phyloP scores from a whole-genome alignment of 2,888 invertebrate species.

The Neuroscelio doddi region DNA sequence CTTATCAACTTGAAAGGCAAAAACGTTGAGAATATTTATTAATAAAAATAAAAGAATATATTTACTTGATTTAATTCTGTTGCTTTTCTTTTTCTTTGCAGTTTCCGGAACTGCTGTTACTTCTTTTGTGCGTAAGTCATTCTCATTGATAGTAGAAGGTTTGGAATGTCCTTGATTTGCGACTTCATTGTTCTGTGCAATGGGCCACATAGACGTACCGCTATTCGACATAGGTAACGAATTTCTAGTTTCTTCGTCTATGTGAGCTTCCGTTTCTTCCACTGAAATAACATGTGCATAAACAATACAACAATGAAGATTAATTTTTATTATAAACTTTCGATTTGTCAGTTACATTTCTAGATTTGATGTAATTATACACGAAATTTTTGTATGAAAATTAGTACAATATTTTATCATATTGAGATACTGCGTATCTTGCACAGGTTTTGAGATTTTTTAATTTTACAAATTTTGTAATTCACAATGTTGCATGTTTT shows the following conservation, averaged over 20 bases:
- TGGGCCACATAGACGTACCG: slow-evolving; percentile 60
- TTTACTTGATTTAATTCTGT: slow-evolving; percentile 48
- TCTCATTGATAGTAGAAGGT: slow-evolving; percentile 51
- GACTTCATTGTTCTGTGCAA: slow-evolving; percentile 50
- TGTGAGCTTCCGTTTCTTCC: slow-evolving; percentile 70
- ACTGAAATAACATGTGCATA: slow-evolving; percentile 49
- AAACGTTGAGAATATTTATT: too few species aligned
- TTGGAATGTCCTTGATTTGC: slow-evolving; percentile 49
- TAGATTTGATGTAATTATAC: slow-evolving; percentile 1
- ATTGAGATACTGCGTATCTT: too few species aligned
- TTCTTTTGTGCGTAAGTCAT: slow-evolving; percentile 54
- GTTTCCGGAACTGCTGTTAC: slow-evolving; percentile 58
- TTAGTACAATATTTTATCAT: too few species aligned
- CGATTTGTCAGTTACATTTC: neutral
- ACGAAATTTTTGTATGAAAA: too few species aligned
- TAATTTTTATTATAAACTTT: slow-evolving; percentile 2
- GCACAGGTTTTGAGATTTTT: too few species aligned
- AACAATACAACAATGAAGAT: neutral
- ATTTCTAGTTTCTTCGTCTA: slow-evolving; percentile 68
- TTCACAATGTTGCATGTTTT: too few species aligned
- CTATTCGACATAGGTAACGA: slow-evolving; percentile 58
- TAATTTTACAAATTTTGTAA: too few species aligned
- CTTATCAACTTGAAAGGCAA: too few species aligned
- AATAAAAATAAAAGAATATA: neutral
- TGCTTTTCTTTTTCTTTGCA: slow-evolving; percentile 62